phyloP scores from a whole-genome alignment of 2,797 vertebrate species.

The Tamandua tetradactyla region DNA sequence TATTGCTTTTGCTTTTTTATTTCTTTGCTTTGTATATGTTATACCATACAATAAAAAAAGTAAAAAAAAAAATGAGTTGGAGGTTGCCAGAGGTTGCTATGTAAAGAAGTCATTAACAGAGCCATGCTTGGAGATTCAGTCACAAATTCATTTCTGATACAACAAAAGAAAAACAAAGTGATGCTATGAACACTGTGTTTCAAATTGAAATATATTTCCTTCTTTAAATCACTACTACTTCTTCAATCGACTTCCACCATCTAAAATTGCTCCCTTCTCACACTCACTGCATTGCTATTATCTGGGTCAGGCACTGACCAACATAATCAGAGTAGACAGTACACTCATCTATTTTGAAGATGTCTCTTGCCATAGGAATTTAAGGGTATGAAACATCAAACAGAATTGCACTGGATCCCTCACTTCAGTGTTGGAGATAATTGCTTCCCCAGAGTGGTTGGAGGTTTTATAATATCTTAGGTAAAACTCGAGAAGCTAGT shows the following conservation, averaged over 20 bases:
- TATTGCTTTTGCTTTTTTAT: no score
- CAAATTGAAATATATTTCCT: neutral
- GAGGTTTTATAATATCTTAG: neutral
- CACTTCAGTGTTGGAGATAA: neutral
- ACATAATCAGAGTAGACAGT: neutral
- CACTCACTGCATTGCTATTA: neutral
- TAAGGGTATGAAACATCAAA: constrained; percentile 33
- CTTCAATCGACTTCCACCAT: constrained; percentile 2
- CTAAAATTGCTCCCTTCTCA: neutral
- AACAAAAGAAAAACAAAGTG: neutral
- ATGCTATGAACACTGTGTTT: neutral
- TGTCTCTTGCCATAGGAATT: neutral
- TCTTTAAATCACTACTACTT: neutral
- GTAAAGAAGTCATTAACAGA: constrained; percentile 11
- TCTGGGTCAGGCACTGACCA: neutral
- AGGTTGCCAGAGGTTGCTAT: neutral
- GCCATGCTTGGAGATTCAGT: neutral
- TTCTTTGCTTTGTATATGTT: no score
- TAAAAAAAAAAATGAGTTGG: neutral
- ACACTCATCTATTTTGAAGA: neutral
- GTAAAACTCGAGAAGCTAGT: neutral
- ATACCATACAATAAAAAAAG: no score
- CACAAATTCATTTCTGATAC: constrained; percentile 23
- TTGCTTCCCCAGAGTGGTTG: constrained; percentile 27
- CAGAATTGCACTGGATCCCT: neutral